Evolutionary conservation across 92 coral and sea anemone genomes (phyloP), one percentile per base, ranked within the genome.

Genomic region (Bergia sp.): DNA sequence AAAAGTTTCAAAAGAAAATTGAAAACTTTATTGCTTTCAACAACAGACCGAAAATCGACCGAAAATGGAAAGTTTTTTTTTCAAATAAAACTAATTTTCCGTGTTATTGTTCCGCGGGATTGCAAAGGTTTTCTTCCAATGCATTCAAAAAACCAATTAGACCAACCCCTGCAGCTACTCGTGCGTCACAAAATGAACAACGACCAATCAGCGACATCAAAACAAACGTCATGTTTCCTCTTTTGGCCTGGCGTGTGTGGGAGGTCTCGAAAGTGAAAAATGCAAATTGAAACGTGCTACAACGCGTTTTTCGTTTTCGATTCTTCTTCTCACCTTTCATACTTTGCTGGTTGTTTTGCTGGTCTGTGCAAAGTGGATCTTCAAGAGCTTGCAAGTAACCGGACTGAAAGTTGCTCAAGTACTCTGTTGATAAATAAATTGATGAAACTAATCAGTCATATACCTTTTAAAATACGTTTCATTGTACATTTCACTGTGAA

Each of bases 221-320:
- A 71, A 45, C 79, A 71, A 12, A 71, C 78, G 79, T 29, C 53
- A 84, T 67, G 42, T 39, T 84, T 72, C 87, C 87, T 74, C 79
- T 84, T 84, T 41, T 82, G 75, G 73, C 11, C 58, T 61, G 20
- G 69, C 42, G 69, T 37, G 50, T 40, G 79, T 84, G 77, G 87
- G 79, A 15, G 87, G 64, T 72, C 44, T 69, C 87, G 87, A 84
- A 84, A 84, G 79, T 84, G 87, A 84, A 66, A 72, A 66, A 72
- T 84, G 87, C 79, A 84, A 84, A 84, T 84, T 71, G 43, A 29
- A 84, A 84, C 87, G 87, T 84, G 87, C 87, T 69, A 36, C 61
- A 72, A 71, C 87, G 36, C 45, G 87, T 84, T 47, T n/a, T 21
- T 2, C 64, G 16, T 72, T 84, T 84, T 72, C 79, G 79, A 66